Base-by-base conservation (phyloP, 2,888 invertebrate species). In the Stenotaenia linearis region DNA sequence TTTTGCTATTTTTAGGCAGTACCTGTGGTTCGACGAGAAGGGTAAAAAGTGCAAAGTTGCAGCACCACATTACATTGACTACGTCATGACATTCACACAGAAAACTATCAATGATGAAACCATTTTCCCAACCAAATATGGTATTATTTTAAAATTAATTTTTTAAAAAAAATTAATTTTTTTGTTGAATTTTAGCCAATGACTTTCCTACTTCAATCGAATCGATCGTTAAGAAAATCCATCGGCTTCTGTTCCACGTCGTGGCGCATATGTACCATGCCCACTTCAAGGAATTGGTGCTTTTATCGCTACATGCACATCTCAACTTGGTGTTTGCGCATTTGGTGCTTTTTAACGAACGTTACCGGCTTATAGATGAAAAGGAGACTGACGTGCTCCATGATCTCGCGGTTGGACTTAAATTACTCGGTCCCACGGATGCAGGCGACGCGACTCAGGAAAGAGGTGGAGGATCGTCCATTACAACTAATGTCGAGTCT, bases 21-120 rank as follows among this genome's bases (percentile, higher is more conserved):
- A 97, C 90, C 91, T 95, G 85, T 98, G 98, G 98, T 93, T 95
- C 89, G 98, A 98, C 89, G 98, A 98, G 88, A 97, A 97, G 89
- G 97, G 98, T 84, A 98, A 98, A 90, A 98, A 98, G 90, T 93
- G 93, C 83, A 94, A 96, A 88, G 94, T 97, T 85, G 94, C 97
- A 83, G 97, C 98, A 84, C 97, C 97, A 84, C 97, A 98, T 89
- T 98, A 98, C 89, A 94, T 98, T 88, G 98, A 98, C 90, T 97
- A 96, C 89, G 97, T 97, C 86, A 98, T 98, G 96, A 96, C 97
- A 82, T 96, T 93, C 90, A 96, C 95, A 84, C 97, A 98, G 89
- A 96, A 96, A 89, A 96, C 95, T 84, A 93, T 98, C 89, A 94
- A 94, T 88, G 97, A 98, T 88, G 98, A 98, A 90, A 91, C 92